Conservation (phyloP, 1,140 invertebrate genomes). For the Drosophila setifemur region DNA sequence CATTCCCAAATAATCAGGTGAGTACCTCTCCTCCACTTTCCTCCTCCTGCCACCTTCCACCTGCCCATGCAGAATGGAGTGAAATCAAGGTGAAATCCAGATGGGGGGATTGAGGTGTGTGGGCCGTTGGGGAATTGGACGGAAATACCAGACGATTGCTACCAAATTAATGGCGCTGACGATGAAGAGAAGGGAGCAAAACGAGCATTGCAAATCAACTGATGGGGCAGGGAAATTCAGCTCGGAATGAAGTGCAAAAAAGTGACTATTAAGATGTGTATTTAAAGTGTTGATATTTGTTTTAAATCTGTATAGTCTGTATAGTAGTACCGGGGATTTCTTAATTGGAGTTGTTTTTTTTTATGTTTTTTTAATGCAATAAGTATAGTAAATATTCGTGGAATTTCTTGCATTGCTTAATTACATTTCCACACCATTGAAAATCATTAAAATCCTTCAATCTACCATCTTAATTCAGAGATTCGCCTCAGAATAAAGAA, state of each 20-base stretch:
- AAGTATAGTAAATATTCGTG: too few relatives aligned
- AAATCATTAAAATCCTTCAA: too few relatives aligned
- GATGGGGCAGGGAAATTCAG: not conserved
- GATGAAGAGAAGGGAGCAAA: too few relatives aligned
- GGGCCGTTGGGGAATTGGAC: slow-evolving; percentile 8
- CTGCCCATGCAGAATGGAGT: not conserved
- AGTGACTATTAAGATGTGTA: not conserved
- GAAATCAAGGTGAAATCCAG: slow-evolving; percentile 12
- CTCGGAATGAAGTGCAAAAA: not conserved
- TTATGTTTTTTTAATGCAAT: too few relatives aligned
- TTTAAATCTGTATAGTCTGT: too few relatives aligned
- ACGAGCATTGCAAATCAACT: not conserved
- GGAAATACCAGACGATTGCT: slow-evolving; percentile 62
- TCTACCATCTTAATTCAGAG: too few relatives aligned
- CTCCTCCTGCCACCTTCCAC: not conserved
- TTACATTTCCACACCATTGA: too few relatives aligned
- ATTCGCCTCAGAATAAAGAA: too few relatives aligned
- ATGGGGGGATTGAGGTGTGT: not conserved
- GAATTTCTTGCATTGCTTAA: too few relatives aligned
- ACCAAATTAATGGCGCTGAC: slow-evolving; percentile 55
- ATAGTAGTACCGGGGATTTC: too few relatives aligned
- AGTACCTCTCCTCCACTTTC: slow-evolving; percentile 71
- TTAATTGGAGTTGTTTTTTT: too few relatives aligned
- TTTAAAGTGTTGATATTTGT: not conserved
- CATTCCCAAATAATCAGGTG: slow-evolving; percentile 96